A percentile compares a stretch with the other conserved stretches of the same genome.
phyloP scores from a whole-genome alignment of 2,797 vertebrate species.

The Onychomys torridus region DNA sequence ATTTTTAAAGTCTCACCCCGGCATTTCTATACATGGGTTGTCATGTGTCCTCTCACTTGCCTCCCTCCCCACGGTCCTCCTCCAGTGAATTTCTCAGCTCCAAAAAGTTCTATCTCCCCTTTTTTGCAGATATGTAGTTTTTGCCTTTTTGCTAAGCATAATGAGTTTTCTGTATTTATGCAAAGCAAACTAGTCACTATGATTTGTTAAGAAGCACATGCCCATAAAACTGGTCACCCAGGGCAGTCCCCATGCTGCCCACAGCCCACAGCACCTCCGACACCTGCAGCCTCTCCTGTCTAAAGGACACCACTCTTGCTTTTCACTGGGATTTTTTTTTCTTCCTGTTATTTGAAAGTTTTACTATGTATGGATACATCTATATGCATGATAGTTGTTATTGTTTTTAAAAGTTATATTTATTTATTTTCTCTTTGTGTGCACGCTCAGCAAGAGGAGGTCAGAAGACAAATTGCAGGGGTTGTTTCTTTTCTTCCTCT shows the following conservation, averaged over 20 bases:
- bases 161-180: not conserved
- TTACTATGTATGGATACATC: not conserved
- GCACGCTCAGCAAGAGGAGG: not conserved
- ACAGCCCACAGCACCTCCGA: not conserved
- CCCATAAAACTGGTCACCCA: not conserved
- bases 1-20: not conserved
- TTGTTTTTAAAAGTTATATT: not conserved
- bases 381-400: not conserved
- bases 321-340: not conserved
- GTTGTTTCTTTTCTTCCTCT: not conserved
- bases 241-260: not conserved
- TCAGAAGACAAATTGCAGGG: not conserved
- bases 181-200: not conserved
- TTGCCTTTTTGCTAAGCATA: slow-evolving; percentile 15
- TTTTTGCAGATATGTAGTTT: slow-evolving; percentile 1
- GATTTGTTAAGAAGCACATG: slow-evolving; percentile 53
- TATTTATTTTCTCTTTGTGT: not conserved
- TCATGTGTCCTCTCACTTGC: not conserved
- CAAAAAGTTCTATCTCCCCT: not conserved
- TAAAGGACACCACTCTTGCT: not conserved
- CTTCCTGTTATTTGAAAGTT: not conserved
- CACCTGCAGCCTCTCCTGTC: not conserved
- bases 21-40: not conserved
- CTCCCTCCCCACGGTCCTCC: not conserved
- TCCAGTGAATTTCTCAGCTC: not conserved